Evolutionary conservation across 2,888 invertebrate genomes (phyloP), one percentile per base, ranked within the genome.

Genomic region (Ochropleura leucogaster): DNA sequence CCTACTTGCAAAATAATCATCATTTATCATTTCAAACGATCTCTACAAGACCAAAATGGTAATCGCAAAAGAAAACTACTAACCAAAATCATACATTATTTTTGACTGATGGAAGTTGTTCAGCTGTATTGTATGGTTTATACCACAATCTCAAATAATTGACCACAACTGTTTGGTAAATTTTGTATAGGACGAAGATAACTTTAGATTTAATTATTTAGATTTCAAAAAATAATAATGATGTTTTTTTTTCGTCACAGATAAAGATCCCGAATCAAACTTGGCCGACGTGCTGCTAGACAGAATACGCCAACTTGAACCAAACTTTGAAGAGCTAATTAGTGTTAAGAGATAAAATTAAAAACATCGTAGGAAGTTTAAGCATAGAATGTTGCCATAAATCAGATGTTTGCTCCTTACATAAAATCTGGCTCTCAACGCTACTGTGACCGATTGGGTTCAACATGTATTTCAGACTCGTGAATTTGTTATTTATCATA

Each of bases 291-390:
- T 82, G 20, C 60, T 82, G 47, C 67, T 82, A 3, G 49, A 85
- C n/a, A 85, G 55, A 64, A 82, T 82, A 51, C 69, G 67, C 12
- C 51, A 77, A 44, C 72, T 85, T 20, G 80, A 80, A 59, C 84
- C 68, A 8, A 73, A 83, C 10, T 83, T 85, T 68, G 85, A 79
- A 64, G 65, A 85, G 8, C 14, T 82, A 59, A 82, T 82, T 53
- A 72, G 44, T 65, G 51, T 53, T 20, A 82, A 49, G 49, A 77
- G 64, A 12, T 76, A 59, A 70, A 51, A 40, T 63, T 42, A 46
- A 12, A n/a, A 30, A 46, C 18, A 46, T 44, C 42, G 16, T n/a
- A 63, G 16, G 42, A 16, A 16, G 20, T 16, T 5, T 18, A 42
- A 20, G 3, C 53, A 59, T 40, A 18, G 46, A 44, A 69, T 44